Conservation (phyloP, 2,797 vertebrate species). For the Anguilla megastoma region DNA sequence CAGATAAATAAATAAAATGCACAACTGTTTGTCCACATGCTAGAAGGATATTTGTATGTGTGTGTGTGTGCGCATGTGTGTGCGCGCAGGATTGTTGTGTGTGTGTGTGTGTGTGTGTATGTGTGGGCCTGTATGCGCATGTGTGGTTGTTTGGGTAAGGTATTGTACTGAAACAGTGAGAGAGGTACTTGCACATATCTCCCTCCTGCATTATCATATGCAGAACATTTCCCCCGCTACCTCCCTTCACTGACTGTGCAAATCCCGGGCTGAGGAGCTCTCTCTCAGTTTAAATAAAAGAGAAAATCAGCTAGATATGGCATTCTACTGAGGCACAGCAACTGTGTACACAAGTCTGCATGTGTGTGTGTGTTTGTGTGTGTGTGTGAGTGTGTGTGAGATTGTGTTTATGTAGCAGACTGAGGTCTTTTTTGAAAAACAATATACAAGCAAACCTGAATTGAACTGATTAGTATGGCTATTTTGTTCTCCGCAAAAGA, state of each 20-base stretch:
- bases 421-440: not conserved
- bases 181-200: conserved; percentile 57
- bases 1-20: not conserved
- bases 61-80: no score
- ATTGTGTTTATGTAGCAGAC: not conserved
- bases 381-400: not conserved
- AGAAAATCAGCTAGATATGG: conserved; percentile 80
- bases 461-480: not conserved
- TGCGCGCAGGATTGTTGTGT: not conserved
- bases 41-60: not conserved
- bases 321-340: conserved; percentile 70
- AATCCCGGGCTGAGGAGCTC: conserved; percentile 80
- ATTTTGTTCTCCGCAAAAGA: not conserved
- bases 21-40: not conserved
- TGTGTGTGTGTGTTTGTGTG: conserved; percentile 24
- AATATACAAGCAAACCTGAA: not conserved
- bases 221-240: conserved; percentile 71
- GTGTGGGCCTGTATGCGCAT: conserved; percentile 14
- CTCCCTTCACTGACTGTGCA: conserved; percentile 67
- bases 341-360: not conserved
- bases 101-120: not conserved
- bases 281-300: conserved; percentile 82
- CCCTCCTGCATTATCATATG: conserved; percentile 71
- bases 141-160: conserved; percentile 36
- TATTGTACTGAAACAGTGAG: not conserved